phyloP scores from a whole-genome alignment of 2,888 invertebrate genomes.

The Diarsia mendica region DNA sequence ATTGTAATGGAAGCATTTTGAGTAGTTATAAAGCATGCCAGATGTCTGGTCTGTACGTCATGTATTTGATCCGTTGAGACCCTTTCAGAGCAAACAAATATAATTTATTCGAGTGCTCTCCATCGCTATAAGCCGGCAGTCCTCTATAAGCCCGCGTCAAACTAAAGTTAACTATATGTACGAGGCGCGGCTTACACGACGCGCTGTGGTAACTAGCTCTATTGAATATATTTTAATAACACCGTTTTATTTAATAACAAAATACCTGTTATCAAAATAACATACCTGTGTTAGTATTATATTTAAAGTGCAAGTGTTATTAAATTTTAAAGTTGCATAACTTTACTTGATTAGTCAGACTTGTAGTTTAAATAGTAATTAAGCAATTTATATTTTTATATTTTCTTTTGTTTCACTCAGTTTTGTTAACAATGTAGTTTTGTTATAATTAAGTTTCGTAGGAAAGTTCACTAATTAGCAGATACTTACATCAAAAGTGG shows the following conservation, averaged over 20 bases:
- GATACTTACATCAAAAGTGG: neutral
- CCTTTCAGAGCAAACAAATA: conserved; percentile 44
- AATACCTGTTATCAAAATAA: neutral
- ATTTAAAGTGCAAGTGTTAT: neutral
- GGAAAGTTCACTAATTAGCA: conserved; percentile 17
- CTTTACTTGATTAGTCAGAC: neutral
- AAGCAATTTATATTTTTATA: neutral
- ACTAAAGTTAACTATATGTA: conserved; percentile 10
- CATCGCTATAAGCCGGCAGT: conserved; percentile 10
- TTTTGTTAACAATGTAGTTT: neutral
- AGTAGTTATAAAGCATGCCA: neutral
- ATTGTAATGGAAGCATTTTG: neutral
- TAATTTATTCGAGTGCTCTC: conserved; percentile 54
- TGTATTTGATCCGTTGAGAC: conserved; percentile 10
- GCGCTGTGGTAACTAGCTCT: neutral
- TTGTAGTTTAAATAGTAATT: neutral
- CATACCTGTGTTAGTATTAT: neutral
- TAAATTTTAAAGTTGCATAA: neutral
- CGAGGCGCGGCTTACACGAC: conserved; percentile 16
- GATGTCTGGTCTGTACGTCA: neutral
- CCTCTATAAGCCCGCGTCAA: conserved; percentile 34
- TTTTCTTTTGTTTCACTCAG: neutral
- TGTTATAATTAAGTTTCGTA: neutral
- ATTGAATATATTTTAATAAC: neutral
- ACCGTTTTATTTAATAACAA: neutral